phyloP scores from a whole-genome alignment of 1,140 invertebrate genomes.

The Tetraneura akinire region DNA sequence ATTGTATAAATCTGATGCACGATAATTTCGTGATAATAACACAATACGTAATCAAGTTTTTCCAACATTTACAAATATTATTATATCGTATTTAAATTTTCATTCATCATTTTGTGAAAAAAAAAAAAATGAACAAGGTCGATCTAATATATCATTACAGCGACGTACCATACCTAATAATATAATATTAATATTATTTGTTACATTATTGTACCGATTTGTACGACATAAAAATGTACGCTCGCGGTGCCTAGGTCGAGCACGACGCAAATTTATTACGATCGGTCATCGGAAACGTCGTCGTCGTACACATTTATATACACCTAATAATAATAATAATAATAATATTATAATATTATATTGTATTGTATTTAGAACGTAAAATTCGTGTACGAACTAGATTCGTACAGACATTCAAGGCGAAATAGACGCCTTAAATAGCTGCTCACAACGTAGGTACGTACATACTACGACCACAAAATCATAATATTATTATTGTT shows the following conservation, averaged over 20 bases:
- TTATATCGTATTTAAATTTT: background rate
- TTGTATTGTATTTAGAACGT: background rate
- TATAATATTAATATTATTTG: conserved; percentile 8
- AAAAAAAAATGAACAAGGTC: conserved; percentile 23
- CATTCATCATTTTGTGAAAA: background rate
- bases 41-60: too few relatives aligned
- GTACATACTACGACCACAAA: background rate
- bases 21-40: too few relatives aligned
- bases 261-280: conserved; percentile 28
- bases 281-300: conserved; percentile 35
- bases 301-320: background rate
- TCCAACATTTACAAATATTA: too few relatives aligned
- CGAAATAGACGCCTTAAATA: conserved; percentile 12
- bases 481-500: background rate
- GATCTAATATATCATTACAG: too few relatives aligned
- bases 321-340: too few relatives aligned
- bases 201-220: background rate
- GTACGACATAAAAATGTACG: background rate
- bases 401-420: conserved; percentile 8
- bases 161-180: too few relatives aligned
- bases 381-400: background rate
- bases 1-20: too few relatives aligned
- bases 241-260: conserved; percentile 7
- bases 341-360: background rate
- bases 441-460: background rate